These are phyloP conservation scores for Criorhina ranunculi DNA, from an alignment of 2,888 invertebrate species.

Conservation along the genomic window DNA sequence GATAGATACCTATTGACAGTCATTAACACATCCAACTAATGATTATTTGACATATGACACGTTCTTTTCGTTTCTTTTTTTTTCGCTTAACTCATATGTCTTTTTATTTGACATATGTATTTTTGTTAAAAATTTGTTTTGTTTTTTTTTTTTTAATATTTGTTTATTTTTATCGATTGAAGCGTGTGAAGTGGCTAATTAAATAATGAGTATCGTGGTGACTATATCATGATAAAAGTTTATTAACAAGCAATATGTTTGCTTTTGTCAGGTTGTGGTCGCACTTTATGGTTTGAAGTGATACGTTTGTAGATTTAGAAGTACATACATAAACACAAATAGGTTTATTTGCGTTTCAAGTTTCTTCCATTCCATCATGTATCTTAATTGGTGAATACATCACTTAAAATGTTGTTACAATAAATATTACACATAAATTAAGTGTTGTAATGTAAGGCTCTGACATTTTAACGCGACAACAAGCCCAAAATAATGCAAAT, in stretches of 20 bases:
- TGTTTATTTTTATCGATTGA: conserved; percentile 9
- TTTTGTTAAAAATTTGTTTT: too few relatives aligned
- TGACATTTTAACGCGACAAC: neutral
- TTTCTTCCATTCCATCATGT: neutral
- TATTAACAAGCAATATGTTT: neutral
- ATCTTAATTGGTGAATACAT: neutral
- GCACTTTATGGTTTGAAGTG: neutral
- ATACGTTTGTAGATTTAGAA: neutral
- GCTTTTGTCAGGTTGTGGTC: neutral
- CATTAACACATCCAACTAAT: conserved; percentile 15
- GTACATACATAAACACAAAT: neutral
- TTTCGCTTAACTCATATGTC: too few relatives aligned
- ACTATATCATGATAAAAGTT: conserved; percentile 5
- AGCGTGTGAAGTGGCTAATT: conserved; percentile 16
- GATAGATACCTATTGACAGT: conserved; percentile 24
- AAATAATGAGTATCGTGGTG: conserved; percentile 2
- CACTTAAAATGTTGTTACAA: too few relatives aligned
- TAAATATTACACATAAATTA: too few relatives aligned
- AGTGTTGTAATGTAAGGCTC: too few relatives aligned
- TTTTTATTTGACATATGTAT: conserved; percentile 1
- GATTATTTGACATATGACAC: neutral
- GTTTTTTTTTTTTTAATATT: neutral
- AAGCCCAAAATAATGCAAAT: neutral
- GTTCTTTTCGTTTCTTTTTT: neutral
- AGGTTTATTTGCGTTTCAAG: neutral